Percentiles rank a stretch among this genome's conserved stretches.
phyloP scores from a whole-genome alignment of 2,113 vertebrate species.

The western clawed frog (Xenopus tropicalis) region DNA sequence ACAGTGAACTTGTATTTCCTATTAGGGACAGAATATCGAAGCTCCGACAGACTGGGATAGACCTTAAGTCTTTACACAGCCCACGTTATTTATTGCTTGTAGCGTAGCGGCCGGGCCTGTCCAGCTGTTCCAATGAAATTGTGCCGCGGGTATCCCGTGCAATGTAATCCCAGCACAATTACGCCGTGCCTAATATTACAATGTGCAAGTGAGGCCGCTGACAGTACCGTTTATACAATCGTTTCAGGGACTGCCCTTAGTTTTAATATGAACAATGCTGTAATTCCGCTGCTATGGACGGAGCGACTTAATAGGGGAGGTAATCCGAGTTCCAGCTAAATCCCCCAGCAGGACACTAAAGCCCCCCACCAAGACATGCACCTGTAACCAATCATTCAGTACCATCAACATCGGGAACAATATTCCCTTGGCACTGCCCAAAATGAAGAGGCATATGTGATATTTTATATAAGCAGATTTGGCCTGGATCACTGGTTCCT shows the following conservation, averaged over 20 bases:
- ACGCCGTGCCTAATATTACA: conserved; percentile 19
- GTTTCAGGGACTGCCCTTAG: not conserved
- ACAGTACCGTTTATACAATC: conserved; percentile 1
- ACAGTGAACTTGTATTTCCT: not conserved
- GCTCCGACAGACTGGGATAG: not conserved
- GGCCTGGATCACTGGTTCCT: too few relatives aligned
- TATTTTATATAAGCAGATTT: too few relatives aligned
- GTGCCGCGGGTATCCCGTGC: not conserved
- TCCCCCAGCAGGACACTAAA: not conserved
- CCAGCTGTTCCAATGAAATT: conserved; percentile 6
- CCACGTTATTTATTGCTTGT: not conserved
- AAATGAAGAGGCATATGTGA: too few relatives aligned
- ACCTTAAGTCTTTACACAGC: not conserved
- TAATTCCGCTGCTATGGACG: not conserved
- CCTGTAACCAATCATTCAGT: not conserved
- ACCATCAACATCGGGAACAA: not conserved
- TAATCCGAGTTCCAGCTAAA: too few relatives aligned
- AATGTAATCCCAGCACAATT: conserved; percentile 27
- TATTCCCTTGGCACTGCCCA: too few relatives aligned
- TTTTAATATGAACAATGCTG: not conserved
- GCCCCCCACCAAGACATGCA: not conserved
- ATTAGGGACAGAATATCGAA: not conserved
- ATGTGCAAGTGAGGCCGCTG: conserved; percentile 26
- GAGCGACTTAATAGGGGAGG: not conserved
- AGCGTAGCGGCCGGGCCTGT: not conserved